Evolutionary conservation across 1,140 invertebrate species (phyloP), one percentile per base, ranked within the genome.

Genomic region (Hydropsyche tenuis): DNA sequence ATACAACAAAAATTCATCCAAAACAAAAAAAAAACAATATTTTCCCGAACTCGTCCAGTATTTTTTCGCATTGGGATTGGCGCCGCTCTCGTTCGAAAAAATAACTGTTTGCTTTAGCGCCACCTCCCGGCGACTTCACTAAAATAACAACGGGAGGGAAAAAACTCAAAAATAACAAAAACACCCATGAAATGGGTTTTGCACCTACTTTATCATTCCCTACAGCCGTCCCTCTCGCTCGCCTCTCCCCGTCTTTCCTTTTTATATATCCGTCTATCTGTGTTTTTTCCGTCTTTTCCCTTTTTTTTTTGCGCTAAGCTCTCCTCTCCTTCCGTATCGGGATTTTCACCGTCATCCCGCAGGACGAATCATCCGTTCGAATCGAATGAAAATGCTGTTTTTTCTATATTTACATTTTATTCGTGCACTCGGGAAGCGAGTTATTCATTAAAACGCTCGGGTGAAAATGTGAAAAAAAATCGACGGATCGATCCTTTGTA

Each of bases 131-230:
- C 69, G 69, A 74, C 72, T 72, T 56, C 69, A 60, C 72, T 74
- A 65, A 72, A 77, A 77, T 77, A 77, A 77, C 75, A 77, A 62
- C 63, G 9, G 64, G 45, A 25, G 56, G 56, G 72, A 66, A 74
- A 77, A 77, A 77, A 77, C 72, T 72, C 60, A 69, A 74, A 74
- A 77, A 77, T 77, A 77, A 77, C 75, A 77, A 77, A 77, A 73
- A 77, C 75, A 74, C 68, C 23, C 65, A 27, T 45, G 72, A 77
- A 72, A 72, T 72, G 69, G 64, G 63, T 70, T 63, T 69, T 66
- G 23, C 42, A 68, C 43, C 43, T 60, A 25, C 65, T 43, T 42
- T 27, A 18, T 65, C 22, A 16, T 16, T 74, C 11, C 14, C 45
- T 14, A 3, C 16, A 7, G 2, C n/a, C 66, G 14, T 56, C 65